Base-by-base conservation (phyloP, 2,888 invertebrate genomes). In the Dryocosmus kuriphilus region DNA sequence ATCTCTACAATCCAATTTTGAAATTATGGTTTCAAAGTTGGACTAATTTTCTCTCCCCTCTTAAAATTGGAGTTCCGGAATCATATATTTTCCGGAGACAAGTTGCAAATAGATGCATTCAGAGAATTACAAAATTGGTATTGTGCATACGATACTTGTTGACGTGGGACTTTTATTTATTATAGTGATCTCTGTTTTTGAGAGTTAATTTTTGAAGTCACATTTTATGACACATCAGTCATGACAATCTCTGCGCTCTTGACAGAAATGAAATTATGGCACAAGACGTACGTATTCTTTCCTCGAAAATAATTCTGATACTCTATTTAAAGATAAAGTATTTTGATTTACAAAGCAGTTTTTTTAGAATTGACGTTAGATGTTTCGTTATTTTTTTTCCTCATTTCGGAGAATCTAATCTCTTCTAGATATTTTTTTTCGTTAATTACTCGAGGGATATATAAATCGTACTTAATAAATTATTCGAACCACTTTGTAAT, bases 41-140 rank as follows among this genome's bases (percentile, higher is more conserved):
- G 9, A 30, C 7, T 32, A n/a, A 19, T n/a, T 8, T 30, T 61
- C 24, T 61, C n/a, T 51, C 51, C n/a, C 6, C 19, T 30, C n/a
- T 46, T 27, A 41, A 41, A 46, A 51, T 30, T 30, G 27, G 41
- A 51, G 30, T 71, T 71, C 27, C 30, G 46, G 30, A 67, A 32
- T 51, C 71, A 51, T 51, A 65, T 38, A 51, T 71, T 51, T 71
- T 51, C n/a, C n/a, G 9, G 46, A 51, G 30, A 46, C n/a, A 11
- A 51, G 30, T 30, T 46, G 46, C 30, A n/a, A 71, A 71, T n/a
- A 71, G 30, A 19, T 71, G n/a, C 4, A 9, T 24, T 24, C 7
- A 4, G 67, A 9, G n/a, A 71, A 51, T 71, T 51, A 6, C 51
- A 27, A 60, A 27, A 6, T 60, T 24, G 14, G 60, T 55, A 16